Conservation (phyloP, 35 echinoderm and acorn worm species). For the Nesometra sesokonis region DNA sequence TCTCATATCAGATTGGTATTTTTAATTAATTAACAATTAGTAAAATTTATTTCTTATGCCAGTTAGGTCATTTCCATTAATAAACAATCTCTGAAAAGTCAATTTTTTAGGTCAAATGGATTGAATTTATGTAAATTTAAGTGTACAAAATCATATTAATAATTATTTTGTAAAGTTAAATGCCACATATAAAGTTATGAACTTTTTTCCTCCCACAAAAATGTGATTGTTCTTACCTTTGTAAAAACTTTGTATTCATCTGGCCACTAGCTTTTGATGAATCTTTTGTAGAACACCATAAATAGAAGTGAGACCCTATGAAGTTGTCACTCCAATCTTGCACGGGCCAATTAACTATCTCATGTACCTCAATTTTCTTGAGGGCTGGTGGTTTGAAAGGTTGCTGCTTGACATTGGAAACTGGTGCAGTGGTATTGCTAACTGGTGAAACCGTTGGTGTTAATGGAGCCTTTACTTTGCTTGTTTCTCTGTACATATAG, state of each 20-base stretch:
- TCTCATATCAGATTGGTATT: too few species aligned
- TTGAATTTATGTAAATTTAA: too few species aligned
- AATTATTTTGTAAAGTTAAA: too few species aligned
- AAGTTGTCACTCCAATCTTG: neutral
- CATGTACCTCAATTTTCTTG: neutral
- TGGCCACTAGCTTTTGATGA: neutral
- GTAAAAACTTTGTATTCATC: neutral
- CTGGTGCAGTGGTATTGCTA: neutral
- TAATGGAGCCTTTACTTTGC: neutral
- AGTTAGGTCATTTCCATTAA: too few species aligned
- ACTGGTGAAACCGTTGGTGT: neutral
- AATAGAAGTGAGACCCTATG: neutral
- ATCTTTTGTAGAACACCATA: neutral
- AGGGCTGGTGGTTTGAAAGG: neutral
- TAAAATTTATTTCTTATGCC: too few species aligned
- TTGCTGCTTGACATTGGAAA: neutral
- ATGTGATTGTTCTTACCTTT: neutral
- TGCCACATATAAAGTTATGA: too few species aligned
- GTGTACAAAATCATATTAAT: too few species aligned
- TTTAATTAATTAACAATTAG: too few species aligned
- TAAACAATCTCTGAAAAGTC: too few species aligned
- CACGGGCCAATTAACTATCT: neutral
- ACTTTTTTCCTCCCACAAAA: too few species aligned
- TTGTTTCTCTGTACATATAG: neutral
- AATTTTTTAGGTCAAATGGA: too few species aligned